These are phyloP conservation scores for Monochamus saltuarius DNA, from an alignment of 1,140 invertebrate genomes.

Conservation along the genomic window DNA sequence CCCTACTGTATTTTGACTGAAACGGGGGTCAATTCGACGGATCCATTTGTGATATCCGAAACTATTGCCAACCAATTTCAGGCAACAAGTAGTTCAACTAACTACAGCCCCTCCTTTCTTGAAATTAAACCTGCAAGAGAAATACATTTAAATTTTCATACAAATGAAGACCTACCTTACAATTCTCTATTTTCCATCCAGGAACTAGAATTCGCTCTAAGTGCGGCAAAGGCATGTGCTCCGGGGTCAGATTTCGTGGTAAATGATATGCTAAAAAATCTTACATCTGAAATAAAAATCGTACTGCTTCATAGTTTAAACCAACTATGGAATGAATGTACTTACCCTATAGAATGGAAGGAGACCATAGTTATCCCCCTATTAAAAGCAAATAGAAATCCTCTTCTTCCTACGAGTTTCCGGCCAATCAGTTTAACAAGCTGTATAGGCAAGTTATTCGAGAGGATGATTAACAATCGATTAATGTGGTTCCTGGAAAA, in stretches of 20 bases:
- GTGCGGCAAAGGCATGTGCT: no score
- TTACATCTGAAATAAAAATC: no score
- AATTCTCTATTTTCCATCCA: no score
- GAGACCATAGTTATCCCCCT: slow-evolving; percentile 5
- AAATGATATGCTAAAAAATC: no score
- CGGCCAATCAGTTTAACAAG: slow-evolving; percentile 30
- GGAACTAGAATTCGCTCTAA: no score
- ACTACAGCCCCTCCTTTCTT: not conserved
- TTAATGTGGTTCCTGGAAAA: slow-evolving; percentile 22
- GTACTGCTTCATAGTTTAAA: no score
- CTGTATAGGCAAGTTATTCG: slow-evolving; percentile 28
- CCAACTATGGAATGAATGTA: not conserved
- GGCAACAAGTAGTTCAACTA: not conserved
- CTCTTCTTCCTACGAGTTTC: slow-evolving; percentile 1
- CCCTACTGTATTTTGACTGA: not conserved
- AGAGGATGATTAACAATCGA: slow-evolving; percentile 32
- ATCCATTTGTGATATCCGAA: not conserved
- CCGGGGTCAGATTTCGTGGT: no score
- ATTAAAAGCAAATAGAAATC: slow-evolving; percentile 1
- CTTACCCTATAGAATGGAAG: not conserved
- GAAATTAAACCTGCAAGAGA: no score
- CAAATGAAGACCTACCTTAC: no score
- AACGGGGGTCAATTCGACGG: not conserved
- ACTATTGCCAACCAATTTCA: not conserved
- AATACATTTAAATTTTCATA: no score